Percentiles rank a stretch among this genome's conserved stretches.
Evolutionary conservation across 1,140 invertebrate species (phyloP).

Genomic region (Tigriopus japonicus): DNA sequence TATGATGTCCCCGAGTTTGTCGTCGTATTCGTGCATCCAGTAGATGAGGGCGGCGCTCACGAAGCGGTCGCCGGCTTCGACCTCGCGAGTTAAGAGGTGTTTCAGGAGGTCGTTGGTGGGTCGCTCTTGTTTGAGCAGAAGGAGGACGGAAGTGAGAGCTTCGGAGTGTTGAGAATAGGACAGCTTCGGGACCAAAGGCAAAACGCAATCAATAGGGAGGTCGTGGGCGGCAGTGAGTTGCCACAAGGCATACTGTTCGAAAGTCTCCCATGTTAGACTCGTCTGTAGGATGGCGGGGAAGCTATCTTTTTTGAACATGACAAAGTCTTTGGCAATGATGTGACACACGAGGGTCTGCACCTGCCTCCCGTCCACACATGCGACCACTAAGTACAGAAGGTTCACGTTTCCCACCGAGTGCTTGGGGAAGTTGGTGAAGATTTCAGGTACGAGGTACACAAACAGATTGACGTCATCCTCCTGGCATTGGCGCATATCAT

Average conservation of each 20-base stretch:
- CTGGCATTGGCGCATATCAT: conserved; percentile 15
- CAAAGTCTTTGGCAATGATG: conserved; percentile 29
- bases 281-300: conserved; percentile 30
- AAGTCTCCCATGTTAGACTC: conserved; percentile 59
- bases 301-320: conserved; percentile 31
- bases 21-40: conserved; percentile 7
- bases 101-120: conserved; percentile 13
- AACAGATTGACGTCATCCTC: conserved; percentile 31
- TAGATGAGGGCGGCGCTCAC: background rate
- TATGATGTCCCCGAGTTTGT: conserved; percentile 17
- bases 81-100: conserved; percentile 11
- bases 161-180: conserved; percentile 73
- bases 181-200: conserved; percentile 71
- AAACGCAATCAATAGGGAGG: conserved; percentile 65
- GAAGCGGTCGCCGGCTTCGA: conserved; percentile 6
- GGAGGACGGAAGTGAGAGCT: conserved; percentile 69
- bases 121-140: conserved; percentile 47
- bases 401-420: conserved; percentile 27
- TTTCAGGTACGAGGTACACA: conserved; percentile 29
- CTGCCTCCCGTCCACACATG: conserved; percentile 28
- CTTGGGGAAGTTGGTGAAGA: conserved; percentile 28
- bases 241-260: conserved; percentile 92
- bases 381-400: conserved; percentile 29
- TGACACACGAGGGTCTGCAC: conserved; percentile 31
- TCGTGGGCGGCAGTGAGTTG: conserved; percentile 80